Percentiles rank a stretch among this genome's conserved stretches.
Conservation (phyloP, 2,113 vertebrate genomes). For the Nannospalax galili region DNA sequence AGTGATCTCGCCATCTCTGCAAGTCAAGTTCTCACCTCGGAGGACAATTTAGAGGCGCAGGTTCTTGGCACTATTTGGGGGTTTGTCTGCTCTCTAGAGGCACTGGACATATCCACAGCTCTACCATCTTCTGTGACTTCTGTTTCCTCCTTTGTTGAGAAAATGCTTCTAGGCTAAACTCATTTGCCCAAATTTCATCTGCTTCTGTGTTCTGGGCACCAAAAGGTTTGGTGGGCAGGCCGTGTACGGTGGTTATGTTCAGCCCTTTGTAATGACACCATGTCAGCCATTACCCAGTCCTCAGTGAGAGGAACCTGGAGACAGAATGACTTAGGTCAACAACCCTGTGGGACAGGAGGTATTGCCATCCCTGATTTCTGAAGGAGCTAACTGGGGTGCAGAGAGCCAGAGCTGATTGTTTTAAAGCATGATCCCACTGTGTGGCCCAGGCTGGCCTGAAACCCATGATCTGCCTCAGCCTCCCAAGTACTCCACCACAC, state of each 20-base stretch:
- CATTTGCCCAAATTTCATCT: not conserved
- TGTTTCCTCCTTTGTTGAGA: not conserved
- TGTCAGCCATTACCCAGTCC: no score
- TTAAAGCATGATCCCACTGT: not conserved
- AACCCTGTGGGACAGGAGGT: fast-evolving
- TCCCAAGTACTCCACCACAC: not conserved
- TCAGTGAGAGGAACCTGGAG: no score
- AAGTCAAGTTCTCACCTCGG: not conserved
- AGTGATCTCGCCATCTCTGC: not conserved
- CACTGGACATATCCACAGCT: not conserved
- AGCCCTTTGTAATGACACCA: no score
- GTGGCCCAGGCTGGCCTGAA: not conserved
- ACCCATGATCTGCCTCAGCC: not conserved
- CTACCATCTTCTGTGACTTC: not conserved
- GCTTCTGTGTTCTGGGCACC: not conserved
- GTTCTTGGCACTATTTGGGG: not conserved
- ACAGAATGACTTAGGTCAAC: not conserved
- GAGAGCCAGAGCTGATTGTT: not conserved
- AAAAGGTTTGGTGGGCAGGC: no score
- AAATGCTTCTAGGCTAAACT: not conserved
- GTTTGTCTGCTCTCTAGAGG: not conserved
- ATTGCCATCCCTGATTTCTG: not conserved
- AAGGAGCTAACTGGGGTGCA: no score
- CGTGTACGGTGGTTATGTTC: no score
- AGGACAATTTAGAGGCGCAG: not conserved